Conservation (phyloP, 2,888 invertebrate genomes). For the Cryptocephalus primarius region DNA sequence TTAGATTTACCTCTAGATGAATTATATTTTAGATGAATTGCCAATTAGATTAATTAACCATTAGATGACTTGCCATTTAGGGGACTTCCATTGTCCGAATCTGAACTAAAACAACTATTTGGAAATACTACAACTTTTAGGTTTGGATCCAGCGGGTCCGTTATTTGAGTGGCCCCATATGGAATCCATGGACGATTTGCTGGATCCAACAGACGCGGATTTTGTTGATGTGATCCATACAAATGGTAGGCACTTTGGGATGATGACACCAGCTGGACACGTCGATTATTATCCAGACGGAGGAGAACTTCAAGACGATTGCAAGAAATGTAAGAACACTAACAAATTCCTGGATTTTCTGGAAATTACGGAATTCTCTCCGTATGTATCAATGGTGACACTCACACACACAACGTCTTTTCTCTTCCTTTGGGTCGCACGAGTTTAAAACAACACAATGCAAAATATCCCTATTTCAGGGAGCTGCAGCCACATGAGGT, state of each 20-base stretch:
- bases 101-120: too few species aligned
- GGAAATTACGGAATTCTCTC: too few species aligned
- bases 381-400: too few species aligned
- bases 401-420: too few species aligned
- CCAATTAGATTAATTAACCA: too few species aligned
- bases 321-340: slow-evolving; percentile 29
- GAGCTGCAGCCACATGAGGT: slow-evolving; percentile 28
- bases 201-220: slow-evolving; percentile 39
- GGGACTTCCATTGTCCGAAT: too few species aligned
- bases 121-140: too few species aligned
- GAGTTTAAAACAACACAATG: too few species aligned
- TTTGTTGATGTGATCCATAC: slow-evolving; percentile 48
- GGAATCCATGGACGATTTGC: slow-evolving; percentile 29
- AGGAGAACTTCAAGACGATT: slow-evolving; percentile 46
- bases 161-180: slow-evolving; percentile 35
- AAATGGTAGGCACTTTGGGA: slow-evolving; percentile 38
- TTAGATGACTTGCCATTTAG: too few species aligned
- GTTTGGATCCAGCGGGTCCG: slow-evolving; percentile 45
- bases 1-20: too few species aligned
- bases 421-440: too few species aligned
- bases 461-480: slow-evolving; percentile 15
- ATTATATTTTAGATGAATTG: too few species aligned
- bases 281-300: slow-evolving; percentile 53
- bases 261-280: slow-evolving; percentile 37
- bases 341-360: background rate